These are phyloP conservation scores for Chaetodon trifasciatus DNA, from an alignment of 2,797 vertebrate genomes.

Conservation along the genomic window DNA sequence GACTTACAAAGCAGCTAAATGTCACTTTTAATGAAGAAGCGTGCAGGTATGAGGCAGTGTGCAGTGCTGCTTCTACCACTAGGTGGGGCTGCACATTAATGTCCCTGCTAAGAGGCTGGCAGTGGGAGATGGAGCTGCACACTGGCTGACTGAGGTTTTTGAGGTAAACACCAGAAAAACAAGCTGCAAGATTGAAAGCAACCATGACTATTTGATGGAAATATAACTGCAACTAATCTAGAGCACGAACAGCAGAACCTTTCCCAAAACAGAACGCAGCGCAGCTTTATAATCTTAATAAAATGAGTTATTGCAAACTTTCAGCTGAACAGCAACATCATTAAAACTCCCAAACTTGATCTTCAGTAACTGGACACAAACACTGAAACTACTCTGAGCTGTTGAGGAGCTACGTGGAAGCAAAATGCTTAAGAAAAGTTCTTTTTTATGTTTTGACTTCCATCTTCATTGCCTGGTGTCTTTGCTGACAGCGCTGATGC, in stretches of 20 bases:
- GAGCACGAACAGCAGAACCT: background rate
- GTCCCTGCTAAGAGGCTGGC: background rate
- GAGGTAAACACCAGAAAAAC: conserved; percentile 47
- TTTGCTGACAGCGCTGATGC: conserved; percentile 38
- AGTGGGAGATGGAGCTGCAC: conserved; percentile 15
- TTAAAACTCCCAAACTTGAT: background rate
- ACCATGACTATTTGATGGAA: conserved; percentile 18
- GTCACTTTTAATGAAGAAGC: too few species aligned
- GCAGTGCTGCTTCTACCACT: conserved; percentile 49
- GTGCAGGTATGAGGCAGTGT: background rate
- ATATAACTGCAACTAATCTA: background rate
- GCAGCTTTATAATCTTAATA: background rate
- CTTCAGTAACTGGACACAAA: background rate
- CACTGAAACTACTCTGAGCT: background rate
- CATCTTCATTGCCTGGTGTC: conserved; percentile 25
- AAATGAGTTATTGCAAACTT: background rate
- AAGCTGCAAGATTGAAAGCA: conserved; percentile 9
- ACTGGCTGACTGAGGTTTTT: conserved; percentile 25
- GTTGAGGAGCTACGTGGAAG: background rate
- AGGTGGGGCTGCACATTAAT: conserved; percentile 68
- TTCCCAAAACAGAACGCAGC: background rate
- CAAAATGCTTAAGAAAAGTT: background rate
- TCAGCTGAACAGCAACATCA: background rate
- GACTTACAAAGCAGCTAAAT: too few species aligned
- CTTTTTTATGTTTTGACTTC: conserved; percentile 13